Base-by-base conservation (phyloP, 2,888 invertebrate genomes). In the Metellina segmentata region DNA sequence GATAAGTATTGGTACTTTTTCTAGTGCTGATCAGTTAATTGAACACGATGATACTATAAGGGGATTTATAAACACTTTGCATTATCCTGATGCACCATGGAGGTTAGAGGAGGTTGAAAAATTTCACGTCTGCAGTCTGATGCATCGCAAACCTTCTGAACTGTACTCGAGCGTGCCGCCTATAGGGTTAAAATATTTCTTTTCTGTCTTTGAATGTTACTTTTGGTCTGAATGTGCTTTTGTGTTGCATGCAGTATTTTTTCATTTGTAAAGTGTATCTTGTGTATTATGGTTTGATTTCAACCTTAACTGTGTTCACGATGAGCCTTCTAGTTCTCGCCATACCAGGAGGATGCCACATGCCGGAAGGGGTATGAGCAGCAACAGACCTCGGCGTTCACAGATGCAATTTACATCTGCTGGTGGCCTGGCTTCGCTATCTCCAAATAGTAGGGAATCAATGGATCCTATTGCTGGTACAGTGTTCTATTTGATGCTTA, bases 361-460 rank as follows among this genome's bases (percentile, higher is more conserved):
- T 95, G 96, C 96, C 93, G 97, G 97, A 94, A 97, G 97, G 93
- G 96, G 95, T 70, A 94, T 97, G 93, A 96, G 96, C 93, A 96
- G 96, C 74, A 96, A 96, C 92, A 96, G 98, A 94, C 96, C 98
- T 88, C 96, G 98, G 93, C 96, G 98, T 94, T 97, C 97, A 94
- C 98, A 98, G 95, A 98, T 98, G 98, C 98, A 98, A 96, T 98
- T 98, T 95, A 97, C 97, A 96, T 97, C 98, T 94, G 97, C 97
- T 94, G 97, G 97, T 94, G 98, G 97, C 93, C 96, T 98, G 94
- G 97, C 98, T 94, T 97, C 97, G 94, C 95, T 97, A 94, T 97
- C 97, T 94, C 98, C 98, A 94, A 98, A 97, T 94, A 97, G 97
- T 94, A 97, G 98, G 94, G 98, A 98, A 95, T 97, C 98, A 93